Conservation (phyloP, 2,888 invertebrate species). For the Tiphia femorata region DNA sequence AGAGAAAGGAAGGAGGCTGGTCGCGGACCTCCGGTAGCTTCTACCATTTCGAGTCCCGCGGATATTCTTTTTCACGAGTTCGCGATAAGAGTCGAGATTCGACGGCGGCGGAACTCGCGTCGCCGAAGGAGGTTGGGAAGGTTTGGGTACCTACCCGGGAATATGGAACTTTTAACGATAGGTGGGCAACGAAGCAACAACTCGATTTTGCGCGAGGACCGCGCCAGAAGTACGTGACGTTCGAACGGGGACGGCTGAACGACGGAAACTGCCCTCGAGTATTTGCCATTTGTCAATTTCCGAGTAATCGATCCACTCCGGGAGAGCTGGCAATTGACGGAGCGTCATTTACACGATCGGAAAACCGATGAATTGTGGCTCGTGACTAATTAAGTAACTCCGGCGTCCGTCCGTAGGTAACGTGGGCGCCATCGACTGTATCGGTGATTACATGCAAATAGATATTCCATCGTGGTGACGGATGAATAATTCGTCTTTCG, state of each 20-base stretch:
- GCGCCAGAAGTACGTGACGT: no score
- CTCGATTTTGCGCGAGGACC: no score
- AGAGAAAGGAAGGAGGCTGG: no score
- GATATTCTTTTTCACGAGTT: no score
- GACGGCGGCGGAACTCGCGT: conserved; percentile 12
- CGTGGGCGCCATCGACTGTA: neutral
- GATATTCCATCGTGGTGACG: neutral
- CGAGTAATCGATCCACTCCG: neutral
- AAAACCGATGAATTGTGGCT: conserved; percentile 11
- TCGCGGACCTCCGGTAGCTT: no score
- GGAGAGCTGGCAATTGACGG: conserved; percentile 10
- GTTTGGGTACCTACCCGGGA: no score
- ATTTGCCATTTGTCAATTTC: conserved; percentile 5
- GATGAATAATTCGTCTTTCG: neutral
- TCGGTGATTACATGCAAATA: neutral
- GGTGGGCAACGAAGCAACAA: no score
- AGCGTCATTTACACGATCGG: conserved; percentile 13
- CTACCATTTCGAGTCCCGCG: no score
- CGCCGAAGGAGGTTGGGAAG: no score
- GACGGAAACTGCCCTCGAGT: neutral
- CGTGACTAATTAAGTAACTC: conserved; percentile 9
- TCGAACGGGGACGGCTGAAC: neutral
- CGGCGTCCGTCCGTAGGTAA: neutral
- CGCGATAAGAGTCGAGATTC: conserved; percentile 36
- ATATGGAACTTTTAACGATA: no score